Percentiles rank a stretch among this genome's conserved stretches.
Conservation (phyloP, 1,140 invertebrate genomes). For the Drosophila subobscura region DNA sequence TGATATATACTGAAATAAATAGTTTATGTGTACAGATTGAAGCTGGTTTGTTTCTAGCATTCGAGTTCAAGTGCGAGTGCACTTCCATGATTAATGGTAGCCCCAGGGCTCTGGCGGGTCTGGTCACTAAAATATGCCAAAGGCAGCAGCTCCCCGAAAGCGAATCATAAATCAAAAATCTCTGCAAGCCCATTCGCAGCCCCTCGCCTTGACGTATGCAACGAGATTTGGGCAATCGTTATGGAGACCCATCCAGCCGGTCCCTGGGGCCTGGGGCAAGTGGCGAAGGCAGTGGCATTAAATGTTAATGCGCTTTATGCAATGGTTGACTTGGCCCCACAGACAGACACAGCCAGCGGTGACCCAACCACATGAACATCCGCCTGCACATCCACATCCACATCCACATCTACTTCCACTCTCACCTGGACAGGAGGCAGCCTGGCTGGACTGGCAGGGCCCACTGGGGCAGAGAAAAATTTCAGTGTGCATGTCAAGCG, state of each 20-base stretch:
- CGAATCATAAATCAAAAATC: conserved; percentile 56
- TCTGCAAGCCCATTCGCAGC: not conserved
- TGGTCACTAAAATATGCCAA: conserved; percentile 9
- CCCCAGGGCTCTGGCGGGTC: not conserved
- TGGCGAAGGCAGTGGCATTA: conserved; percentile 45
- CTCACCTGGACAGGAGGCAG: not conserved
- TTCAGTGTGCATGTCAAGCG: conserved; percentile 35
- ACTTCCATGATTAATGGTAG: conserved; percentile 23
- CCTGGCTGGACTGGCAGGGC: not conserved
- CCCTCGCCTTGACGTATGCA: conserved; percentile 44
- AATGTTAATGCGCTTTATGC: conserved; percentile 68
- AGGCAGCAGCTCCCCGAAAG: conserved; percentile 1
- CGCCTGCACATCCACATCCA: conserved; percentile 3
- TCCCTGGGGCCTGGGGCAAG: not conserved
- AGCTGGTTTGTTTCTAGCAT: conserved; percentile 11
- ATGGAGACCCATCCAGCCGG: conserved; percentile 1
- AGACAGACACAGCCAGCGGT: conserved; percentile 31
- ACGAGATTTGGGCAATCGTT: conserved; percentile 42
- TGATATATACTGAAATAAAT: conserved; percentile 71
- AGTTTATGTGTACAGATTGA: conserved; percentile 56
- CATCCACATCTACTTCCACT: not conserved
- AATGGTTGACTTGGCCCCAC: conserved; percentile 47
- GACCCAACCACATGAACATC: conserved; percentile 2
- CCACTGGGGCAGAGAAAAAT: not conserved
- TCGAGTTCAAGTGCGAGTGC: conserved; percentile 6